These are phyloP conservation scores for Momotus momota DNA, from an alignment of 2,797 vertebrate genomes.

Conservation along the genomic window DNA sequence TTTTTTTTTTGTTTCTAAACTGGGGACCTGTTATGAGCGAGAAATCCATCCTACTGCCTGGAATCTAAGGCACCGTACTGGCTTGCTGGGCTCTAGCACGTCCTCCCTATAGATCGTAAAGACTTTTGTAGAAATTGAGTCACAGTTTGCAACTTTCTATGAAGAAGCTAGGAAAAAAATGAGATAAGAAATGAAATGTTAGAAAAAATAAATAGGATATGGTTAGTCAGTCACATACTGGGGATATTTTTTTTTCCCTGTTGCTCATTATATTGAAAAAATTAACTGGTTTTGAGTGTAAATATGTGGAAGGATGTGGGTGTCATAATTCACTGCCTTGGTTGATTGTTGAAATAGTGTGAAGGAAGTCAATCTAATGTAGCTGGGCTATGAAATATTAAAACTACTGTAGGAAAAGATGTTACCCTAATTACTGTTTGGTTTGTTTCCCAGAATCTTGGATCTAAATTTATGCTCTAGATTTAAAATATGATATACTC, in stretches of 20 bases:
- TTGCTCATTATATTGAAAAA: neutral
- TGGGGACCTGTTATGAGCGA: neutral
- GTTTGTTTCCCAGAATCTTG: neutral
- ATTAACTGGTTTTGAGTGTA: neutral
- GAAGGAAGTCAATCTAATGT: neutral
- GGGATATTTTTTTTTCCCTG: rapidly evolving
- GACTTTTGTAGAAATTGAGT: neutral
- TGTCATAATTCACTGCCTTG: neutral
- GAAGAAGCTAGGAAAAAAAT: neutral
- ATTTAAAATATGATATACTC: neutral
- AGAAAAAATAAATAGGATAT: neutral
- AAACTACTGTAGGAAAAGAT: neutral
- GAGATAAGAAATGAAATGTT: neutral
- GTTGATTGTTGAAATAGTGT: neutral
- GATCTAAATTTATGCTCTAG: neutral
- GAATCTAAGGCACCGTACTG: neutral
- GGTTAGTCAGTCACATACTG: neutral
- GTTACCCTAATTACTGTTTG: neutral
- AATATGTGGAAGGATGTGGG: neutral
- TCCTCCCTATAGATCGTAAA: neutral
- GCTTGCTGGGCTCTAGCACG: neutral
- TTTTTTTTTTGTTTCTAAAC: neutral
- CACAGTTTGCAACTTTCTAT: neutral
- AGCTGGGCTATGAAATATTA: neutral
- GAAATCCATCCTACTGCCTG: neutral